Evolutionary conservation across 2,113 vertebrate species (phyloP).

Genomic region (Accipiter cooperii): DNA sequence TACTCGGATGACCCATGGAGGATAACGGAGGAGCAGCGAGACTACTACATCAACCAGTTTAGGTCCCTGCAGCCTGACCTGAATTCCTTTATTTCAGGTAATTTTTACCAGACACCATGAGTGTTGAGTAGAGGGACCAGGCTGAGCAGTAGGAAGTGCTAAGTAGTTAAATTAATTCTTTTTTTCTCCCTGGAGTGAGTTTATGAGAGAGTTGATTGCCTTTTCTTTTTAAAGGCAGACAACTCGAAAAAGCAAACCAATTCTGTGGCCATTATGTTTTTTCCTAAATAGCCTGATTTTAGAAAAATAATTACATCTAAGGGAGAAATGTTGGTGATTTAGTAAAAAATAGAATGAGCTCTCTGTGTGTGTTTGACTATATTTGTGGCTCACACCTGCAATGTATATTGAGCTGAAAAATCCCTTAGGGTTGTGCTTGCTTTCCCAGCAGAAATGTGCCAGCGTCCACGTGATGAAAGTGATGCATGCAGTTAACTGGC

Average conservation of each 20-base stretch:
- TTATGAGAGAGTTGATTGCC: background rate
- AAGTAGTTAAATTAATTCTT: background rate
- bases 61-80: slow-evolving; percentile 87
- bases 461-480: background rate
- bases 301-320: background rate
- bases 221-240: background rate
- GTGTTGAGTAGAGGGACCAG: fast-evolving
- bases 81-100: slow-evolving; percentile 88
- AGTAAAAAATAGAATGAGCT: background rate
- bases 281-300: background rate
- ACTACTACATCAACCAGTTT: slow-evolving; percentile 95
- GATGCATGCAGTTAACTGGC: background rate
- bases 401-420: background rate
- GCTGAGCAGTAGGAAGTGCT: background rate
- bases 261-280: background rate
- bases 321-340: background rate
- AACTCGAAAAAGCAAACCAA: background rate
- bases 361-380: background rate
- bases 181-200: background rate
- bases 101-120: background rate
- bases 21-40: slow-evolving; percentile 92
- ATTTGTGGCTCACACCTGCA: background rate
- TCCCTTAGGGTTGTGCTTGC: background rate
- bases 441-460: background rate
- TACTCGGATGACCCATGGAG: slow-evolving; percentile 91